phyloP scores from a whole-genome alignment of 2,113 vertebrate genomes.

The Dendrocopos noguchii region DNA sequence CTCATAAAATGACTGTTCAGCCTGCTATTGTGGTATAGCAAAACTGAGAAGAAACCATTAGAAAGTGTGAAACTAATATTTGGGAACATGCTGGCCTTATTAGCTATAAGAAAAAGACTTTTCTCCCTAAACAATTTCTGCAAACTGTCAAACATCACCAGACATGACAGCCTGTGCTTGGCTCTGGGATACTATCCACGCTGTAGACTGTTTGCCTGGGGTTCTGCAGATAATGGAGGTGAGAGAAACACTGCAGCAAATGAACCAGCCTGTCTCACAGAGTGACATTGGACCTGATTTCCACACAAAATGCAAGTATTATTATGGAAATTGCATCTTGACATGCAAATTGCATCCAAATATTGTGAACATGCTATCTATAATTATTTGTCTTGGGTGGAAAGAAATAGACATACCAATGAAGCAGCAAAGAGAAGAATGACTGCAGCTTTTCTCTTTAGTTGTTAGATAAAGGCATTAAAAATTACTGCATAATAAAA shows the following conservation, averaged over 20 bases:
- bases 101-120: slow-evolving; percentile 21
- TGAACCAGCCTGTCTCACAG: slow-evolving; percentile 52
- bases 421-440: neutral
- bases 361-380: slow-evolving; percentile 3
- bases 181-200: slow-evolving; percentile 15
- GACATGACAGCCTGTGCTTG: slow-evolving; percentile 46
- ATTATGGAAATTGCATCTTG: slow-evolving; percentile 43
- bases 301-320: neutral
- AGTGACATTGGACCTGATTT: slow-evolving; percentile 33
- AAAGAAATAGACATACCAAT: neutral
- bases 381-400: slow-evolving; percentile 7
- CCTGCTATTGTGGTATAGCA: neutral
- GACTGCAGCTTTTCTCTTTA: neutral
- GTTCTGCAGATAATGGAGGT: slow-evolving; percentile 62
- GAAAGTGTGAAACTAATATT: slow-evolving; percentile 50
- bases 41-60: slow-evolving; percentile 53
- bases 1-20: slow-evolving; percentile 10
- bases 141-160: slow-evolving; percentile 59
- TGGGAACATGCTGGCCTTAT: slow-evolving; percentile 24
- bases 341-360: neutral
- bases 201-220: slow-evolving; percentile 44
- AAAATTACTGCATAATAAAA: neutral
- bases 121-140: slow-evolving; percentile 54
- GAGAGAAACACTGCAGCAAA: slow-evolving; percentile 50
- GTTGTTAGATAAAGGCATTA: neutral